A percentile compares a stretch with the other conserved stretches of the same genome.
These are phyloP conservation scores for Ceryle rudis DNA, from an alignment of 2,797 vertebrate genomes.

Conservation along the genomic window DNA sequence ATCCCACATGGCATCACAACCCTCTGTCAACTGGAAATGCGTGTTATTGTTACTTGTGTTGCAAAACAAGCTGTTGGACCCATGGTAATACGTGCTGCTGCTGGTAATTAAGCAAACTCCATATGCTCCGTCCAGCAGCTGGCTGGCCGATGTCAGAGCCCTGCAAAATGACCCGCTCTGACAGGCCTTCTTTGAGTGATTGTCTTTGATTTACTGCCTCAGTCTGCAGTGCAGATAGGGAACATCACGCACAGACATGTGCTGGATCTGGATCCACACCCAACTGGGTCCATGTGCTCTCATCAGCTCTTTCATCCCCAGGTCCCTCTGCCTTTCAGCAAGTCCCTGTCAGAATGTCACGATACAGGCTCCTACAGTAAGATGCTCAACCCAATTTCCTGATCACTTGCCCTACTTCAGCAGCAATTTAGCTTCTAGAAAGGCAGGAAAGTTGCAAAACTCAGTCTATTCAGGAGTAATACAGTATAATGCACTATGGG, in stretches of 20 bases:
- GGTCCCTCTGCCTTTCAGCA: background rate
- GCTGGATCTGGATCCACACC: background rate
- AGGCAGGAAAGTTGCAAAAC: background rate
- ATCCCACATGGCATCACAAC: background rate
- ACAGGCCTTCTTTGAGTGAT: background rate
- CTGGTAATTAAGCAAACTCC: background rate
- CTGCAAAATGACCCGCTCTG: background rate
- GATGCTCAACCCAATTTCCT: background rate
- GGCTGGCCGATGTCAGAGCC: constrained; percentile 11
- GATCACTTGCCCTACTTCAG: background rate
- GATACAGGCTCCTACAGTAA: accelerated
- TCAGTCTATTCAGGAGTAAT: background rate
- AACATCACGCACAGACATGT: background rate
- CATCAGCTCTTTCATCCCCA: background rate
- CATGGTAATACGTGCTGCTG: background rate
- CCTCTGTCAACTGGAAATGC: background rate
- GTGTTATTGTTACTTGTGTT: background rate
- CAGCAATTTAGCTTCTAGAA: background rate
- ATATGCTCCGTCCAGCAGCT: background rate
- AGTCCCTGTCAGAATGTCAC: background rate
- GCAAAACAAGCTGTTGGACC: background rate
- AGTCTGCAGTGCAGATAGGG: background rate
- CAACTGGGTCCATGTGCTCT: background rate
- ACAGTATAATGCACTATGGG: background rate
- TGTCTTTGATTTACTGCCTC: background rate